Percentiles rank a stretch among this genome's conserved stretches.
Evolutionary conservation across 64 coral and sea anemone species (phyloP).

Genomic region (Catalaphyllia jardinei): DNA sequence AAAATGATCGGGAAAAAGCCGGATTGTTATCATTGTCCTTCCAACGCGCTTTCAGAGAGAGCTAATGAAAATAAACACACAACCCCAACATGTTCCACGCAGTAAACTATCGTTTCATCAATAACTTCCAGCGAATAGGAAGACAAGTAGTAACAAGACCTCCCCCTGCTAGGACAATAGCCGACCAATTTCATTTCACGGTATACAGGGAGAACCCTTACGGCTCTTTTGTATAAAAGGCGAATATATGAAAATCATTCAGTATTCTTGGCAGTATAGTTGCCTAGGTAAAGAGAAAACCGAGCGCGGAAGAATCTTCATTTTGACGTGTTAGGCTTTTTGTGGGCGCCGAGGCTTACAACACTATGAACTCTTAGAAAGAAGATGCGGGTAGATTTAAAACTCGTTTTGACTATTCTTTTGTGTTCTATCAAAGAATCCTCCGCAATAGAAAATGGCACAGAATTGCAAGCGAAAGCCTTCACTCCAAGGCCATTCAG

Average conservation of each 20-base stretch:
- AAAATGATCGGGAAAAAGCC: slow-evolving; percentile 10
- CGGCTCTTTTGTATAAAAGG: slow-evolving; percentile 14
- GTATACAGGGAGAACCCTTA: not conserved
- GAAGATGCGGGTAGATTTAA: not conserved
- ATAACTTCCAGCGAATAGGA: not conserved
- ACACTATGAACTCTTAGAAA: not conserved
- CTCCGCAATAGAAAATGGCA: not conserved
- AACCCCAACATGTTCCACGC: not conserved
- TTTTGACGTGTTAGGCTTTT: slow-evolving; percentile 2
- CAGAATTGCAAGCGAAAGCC: not conserved
- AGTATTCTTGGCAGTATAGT: slow-evolving; percentile 11
- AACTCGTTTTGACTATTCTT: not conserved
- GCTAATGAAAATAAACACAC: slow-evolving; percentile 9
- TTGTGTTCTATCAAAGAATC: not conserved
- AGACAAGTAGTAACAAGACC: not conserved
- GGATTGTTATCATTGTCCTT: not conserved
- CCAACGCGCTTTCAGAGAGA: not conserved
- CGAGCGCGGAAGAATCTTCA: slow-evolving; percentile 43
- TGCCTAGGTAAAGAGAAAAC: slow-evolving; percentile 36
- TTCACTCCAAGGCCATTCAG: not conserved
- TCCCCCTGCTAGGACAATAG: slow-evolving; percentile 2
- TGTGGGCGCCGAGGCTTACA: not conserved
- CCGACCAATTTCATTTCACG: not conserved
- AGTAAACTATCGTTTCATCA: not conserved
- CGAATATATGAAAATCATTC: slow-evolving; percentile 6